A percentile compares a stretch with the other conserved stretches of the same genome.
phyloP scores from a whole-genome alignment of 2,888 invertebrate genomes.

The Stegana nigrithorax region DNA sequence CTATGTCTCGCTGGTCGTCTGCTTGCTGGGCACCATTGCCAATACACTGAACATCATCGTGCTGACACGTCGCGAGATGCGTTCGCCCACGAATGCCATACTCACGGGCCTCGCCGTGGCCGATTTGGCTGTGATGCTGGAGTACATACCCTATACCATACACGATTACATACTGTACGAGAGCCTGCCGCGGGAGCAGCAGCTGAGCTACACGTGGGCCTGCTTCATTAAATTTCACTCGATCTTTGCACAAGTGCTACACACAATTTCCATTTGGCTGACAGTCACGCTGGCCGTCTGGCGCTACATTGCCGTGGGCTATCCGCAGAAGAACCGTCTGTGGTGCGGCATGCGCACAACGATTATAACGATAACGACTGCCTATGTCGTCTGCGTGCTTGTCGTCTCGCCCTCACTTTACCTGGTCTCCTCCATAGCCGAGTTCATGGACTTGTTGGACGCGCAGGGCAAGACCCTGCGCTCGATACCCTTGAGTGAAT shows the following conservation, averaged over 20 bases:
- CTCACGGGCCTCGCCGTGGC: constrained; percentile 91
- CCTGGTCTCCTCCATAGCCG: constrained; percentile 80
- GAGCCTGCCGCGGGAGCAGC: constrained; percentile 69
- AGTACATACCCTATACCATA: constrained; percentile 90
- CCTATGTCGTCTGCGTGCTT: constrained; percentile 85
- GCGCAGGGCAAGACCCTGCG: constrained; percentile 51
- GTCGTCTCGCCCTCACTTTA: constrained; percentile 78
- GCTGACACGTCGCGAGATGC: constrained; percentile 89
- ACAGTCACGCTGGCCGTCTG: constrained; percentile 94
- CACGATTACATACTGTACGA: constrained; percentile 78
- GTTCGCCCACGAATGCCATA: constrained; percentile 90
- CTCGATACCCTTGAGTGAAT: constrained; percentile 48
- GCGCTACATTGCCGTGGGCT: constrained; percentile 88
- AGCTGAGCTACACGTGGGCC: constrained; percentile 80
- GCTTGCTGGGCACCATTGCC: constrained; percentile 89
- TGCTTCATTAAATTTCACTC: constrained; percentile 91
- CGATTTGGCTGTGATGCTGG: constrained; percentile 93
- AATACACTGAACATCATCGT: constrained; percentile 94
- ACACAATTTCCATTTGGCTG: constrained; percentile 92
- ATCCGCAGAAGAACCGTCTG: constrained; percentile 82
- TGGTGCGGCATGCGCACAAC: constrained; percentile 88
- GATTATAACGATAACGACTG: constrained; percentile 78
- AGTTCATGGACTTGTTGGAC: constrained; percentile 70
- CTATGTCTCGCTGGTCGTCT: constrained; percentile 86
- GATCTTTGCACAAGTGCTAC: constrained; percentile 87